A percentile compares a stretch with the other conserved stretches of the same genome.
phyloP scores from a whole-genome alignment of 1,140 invertebrate genomes.

The Bombus sibiricus region DNA sequence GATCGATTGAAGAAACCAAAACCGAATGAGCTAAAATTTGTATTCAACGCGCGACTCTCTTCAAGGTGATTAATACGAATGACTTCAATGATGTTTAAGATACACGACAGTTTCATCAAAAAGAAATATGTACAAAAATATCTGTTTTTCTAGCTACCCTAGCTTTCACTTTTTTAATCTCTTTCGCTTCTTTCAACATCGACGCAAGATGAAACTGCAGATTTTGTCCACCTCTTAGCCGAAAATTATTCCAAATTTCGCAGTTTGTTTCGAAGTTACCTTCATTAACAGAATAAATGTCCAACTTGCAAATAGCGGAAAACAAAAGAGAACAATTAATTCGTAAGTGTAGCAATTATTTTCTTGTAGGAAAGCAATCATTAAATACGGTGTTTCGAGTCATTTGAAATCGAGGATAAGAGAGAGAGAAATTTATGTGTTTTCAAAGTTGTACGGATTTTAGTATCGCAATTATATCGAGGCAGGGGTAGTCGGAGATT shows the following conservation, averaged over 20 bases:
- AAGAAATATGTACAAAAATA: too few relatives aligned
- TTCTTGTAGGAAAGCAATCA: not conserved
- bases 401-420: not conserved
- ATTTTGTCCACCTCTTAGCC: not conserved
- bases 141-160: too few relatives aligned
- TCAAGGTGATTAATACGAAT: not conserved
- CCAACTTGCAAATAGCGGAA: not conserved
- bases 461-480: slow-evolving; percentile 72
- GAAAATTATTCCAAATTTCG: not conserved
- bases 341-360: not conserved
- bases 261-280: too few relatives aligned
- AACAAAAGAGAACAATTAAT: not conserved
- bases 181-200: too few relatives aligned
- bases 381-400: not conserved
- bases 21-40: too few relatives aligned
- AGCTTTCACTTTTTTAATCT: too few relatives aligned
- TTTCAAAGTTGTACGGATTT: slow-evolving; percentile 59
- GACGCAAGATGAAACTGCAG: not conserved
- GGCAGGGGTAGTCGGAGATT: slow-evolving; percentile 66
- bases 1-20: too few relatives aligned
- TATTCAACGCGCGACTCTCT: too few relatives aligned
- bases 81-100: not conserved
- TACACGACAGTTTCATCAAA: too few relatives aligned
- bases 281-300: too few relatives aligned
- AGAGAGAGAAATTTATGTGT: slow-evolving; percentile 44